Evolutionary conservation across 2,113 vertebrate species (phyloP), one percentile per base, ranked within the genome.

Genomic region (Phylloscopus whistleri): DNA sequence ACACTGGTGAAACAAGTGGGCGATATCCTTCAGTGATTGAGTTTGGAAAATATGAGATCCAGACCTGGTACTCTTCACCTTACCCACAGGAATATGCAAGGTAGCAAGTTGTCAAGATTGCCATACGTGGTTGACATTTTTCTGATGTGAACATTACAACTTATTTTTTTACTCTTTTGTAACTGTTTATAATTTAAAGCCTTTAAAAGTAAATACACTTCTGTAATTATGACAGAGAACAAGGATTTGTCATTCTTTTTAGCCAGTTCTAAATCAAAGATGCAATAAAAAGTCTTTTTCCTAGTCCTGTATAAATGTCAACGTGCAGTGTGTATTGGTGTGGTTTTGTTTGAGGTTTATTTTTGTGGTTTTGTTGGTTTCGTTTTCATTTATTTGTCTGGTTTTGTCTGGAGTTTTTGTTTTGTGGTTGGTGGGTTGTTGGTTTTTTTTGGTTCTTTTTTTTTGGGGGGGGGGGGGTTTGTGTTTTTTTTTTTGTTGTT

Each of bases 11-110:
- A 97, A 98, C 98, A 89, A 98, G 96, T 93, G 97, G 98, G 49
- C 98, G 99, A 62, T 99, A 99, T 68, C 99, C 99, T 63, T 98
- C 99, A 24, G 94, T 99, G 92, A 99, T 99, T 96, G 99, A 99
- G 96, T 99, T 99, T 89, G 99, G 99, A 72, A 99, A 99, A 96
- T 99, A 99, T 1, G 99, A 99, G 98, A 99, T 99, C 80, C 99
- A 99, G 94, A 99, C 99, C 72, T 99, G 99, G 99, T 99, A 99
- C 94, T 99, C 99, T 44, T 99, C 99, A 87, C 99, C 99, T 92
- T 99, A 99, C 96, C 99, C 99, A 84, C 99, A 99, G 96, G 99
- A 99, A 98, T 99, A 99, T 97, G 98, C 99, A 97, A 99, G 99
- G 99, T 99, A 99, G 85, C 19, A 21, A 81, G 52, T 69, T 52